Conservation (phyloP, 2,113 vertebrate genomes). For the Prionailurus bengalensis region DNA sequence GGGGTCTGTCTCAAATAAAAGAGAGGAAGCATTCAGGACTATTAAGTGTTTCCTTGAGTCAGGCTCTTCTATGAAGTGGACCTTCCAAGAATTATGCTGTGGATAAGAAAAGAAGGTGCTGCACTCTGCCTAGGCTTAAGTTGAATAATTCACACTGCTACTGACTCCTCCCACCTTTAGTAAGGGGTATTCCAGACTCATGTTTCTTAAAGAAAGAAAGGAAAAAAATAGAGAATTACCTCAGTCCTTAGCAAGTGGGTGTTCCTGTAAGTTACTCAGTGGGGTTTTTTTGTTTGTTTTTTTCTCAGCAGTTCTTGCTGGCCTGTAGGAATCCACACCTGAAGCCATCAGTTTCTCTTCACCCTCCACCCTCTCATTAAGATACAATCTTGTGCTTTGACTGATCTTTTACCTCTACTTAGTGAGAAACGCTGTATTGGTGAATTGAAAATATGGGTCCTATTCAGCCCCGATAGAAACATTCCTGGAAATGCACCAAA, state of each 20-base stretch:
- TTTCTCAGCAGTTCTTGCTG: neutral
- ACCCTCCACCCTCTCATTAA: neutral
- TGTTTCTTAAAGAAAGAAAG: neutral
- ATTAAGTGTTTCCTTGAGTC: neutral
- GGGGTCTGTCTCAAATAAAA: neutral
- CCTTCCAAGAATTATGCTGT: neutral
- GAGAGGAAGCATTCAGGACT: neutral
- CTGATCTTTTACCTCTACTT: neutral
- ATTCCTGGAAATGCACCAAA: conserved; percentile 47
- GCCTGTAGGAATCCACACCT: neutral
- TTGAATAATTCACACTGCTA: neutral
- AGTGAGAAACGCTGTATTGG: neutral
- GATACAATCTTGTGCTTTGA: neutral
- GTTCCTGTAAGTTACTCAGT: neutral
- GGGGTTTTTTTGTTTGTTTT: neutral
- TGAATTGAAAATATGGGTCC: conserved; percentile 16
- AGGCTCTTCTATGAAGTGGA: neutral
- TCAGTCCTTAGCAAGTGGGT: neutral
- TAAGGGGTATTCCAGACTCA: neutral
- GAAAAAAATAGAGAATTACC: neutral
- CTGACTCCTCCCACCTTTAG: neutral
- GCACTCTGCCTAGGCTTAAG: neutral
- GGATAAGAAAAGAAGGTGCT: neutral
- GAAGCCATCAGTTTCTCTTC: neutral
- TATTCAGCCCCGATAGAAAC: neutral